A percentile compares a stretch with the other conserved stretches of the same genome.
phyloP scores from a whole-genome alignment of 2,888 invertebrate genomes.

The Tillus elongatus region DNA sequence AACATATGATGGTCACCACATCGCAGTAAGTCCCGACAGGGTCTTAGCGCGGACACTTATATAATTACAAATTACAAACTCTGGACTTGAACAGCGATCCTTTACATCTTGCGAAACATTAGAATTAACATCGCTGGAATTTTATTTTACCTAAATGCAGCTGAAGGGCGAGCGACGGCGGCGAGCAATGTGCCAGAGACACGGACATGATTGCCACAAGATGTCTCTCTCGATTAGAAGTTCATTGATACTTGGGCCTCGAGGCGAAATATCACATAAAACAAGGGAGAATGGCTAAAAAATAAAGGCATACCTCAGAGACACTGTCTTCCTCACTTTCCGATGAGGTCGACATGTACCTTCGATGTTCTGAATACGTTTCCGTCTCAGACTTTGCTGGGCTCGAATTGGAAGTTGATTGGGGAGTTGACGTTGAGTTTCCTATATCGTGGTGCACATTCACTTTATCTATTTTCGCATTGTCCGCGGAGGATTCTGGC shows the following conservation, averaged over 20 bases:
- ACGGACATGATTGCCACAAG: constrained; percentile 44
- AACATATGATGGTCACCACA: too few relatives aligned
- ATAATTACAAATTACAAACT: too few relatives aligned
- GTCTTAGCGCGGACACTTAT: too few relatives aligned
- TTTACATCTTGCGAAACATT: too few relatives aligned
- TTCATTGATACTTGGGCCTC: constrained; percentile 46
- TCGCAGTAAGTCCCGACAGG: too few relatives aligned
- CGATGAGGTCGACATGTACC: constrained; percentile 88
- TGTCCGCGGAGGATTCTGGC: constrained; percentile 66
- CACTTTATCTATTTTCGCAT: constrained; percentile 73
- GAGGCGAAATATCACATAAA: constrained; percentile 33
- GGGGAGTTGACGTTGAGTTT: constrained; percentile 72
- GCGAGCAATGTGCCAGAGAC: constrained; percentile 19
- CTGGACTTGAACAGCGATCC: too few relatives aligned
- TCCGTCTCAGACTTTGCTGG: constrained; percentile 79
- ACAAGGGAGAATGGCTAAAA: constrained; percentile 28
- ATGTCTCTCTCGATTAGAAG: constrained; percentile 54
- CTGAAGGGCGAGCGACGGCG: too few relatives aligned
- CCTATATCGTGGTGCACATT: constrained; percentile 60
- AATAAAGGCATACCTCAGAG: constrained; percentile 69
- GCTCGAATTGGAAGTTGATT: constrained; percentile 69
- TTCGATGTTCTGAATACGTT: constrained; percentile 77
- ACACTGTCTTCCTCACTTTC: constrained; percentile 95
- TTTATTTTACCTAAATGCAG: too few relatives aligned
- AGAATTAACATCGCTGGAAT: too few relatives aligned